Evolutionary conservation across 2,797 vertebrate genomes (phyloP).

Genomic region (Philypnodon macrostomus): DNA sequence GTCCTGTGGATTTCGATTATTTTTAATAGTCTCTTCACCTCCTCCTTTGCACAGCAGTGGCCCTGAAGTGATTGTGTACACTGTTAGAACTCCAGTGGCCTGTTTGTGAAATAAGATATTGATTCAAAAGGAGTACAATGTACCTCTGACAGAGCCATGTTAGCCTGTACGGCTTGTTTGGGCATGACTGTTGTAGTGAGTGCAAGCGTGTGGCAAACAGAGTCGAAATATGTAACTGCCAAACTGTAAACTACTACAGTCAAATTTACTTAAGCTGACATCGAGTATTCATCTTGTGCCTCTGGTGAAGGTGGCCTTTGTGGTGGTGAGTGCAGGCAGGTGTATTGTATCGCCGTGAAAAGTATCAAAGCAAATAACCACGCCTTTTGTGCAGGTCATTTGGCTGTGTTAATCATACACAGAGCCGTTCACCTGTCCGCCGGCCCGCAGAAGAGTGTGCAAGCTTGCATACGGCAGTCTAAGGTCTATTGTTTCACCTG

Average conservation of each 20-base stretch:
- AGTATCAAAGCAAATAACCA: conserved; percentile 63
- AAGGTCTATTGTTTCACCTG: conserved; percentile 17
- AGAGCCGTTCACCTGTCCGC: conserved; percentile 38
- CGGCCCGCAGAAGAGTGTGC: conserved; percentile 15
- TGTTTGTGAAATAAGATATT: conserved; percentile 60
- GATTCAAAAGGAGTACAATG: conserved; percentile 47
- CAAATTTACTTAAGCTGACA: not conserved
- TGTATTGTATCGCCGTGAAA: conserved; percentile 31
- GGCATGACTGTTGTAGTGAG: conserved; percentile 17
- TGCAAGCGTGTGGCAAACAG: not conserved
- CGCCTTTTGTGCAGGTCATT: conserved; percentile 55
- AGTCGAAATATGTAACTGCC: conserved; percentile 10
- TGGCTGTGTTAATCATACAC: conserved; percentile 61
- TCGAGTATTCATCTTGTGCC: conserved; percentile 5
- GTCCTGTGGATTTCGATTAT: too few species aligned
- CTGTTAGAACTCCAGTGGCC: conserved; percentile 38
- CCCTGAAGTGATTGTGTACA: conserved; percentile 32
- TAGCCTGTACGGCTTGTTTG: conserved; percentile 31
- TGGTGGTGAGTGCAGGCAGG: not conserved
- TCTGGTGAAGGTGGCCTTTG: conserved; percentile 22
- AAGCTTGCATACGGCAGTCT: conserved; percentile 18
- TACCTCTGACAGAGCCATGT: conserved; percentile 26
- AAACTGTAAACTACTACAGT: conserved; percentile 11
- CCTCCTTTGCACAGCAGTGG: conserved; percentile 34
- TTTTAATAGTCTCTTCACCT: too few species aligned